Conservation (phyloP, 2,113 vertebrate genomes). For the Sapayoa aenigma region DNA sequence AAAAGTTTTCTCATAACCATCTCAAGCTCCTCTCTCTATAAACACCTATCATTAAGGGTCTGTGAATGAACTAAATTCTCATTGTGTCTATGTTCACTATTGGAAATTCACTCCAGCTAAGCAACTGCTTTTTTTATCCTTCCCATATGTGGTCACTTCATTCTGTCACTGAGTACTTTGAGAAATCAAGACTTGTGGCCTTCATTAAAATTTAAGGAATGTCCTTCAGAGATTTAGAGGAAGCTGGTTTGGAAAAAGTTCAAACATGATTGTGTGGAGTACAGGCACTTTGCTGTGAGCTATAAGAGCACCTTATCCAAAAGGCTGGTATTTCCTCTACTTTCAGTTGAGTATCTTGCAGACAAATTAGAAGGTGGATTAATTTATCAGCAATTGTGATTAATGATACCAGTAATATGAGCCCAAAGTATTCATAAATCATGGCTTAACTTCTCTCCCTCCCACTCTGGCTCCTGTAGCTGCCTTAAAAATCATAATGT, state of each 20-base stretch:
- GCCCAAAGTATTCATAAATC: constrained; percentile 23
- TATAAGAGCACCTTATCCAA: neutral
- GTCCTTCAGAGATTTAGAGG: constrained; percentile 35
- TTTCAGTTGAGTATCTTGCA: neutral
- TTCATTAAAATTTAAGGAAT: constrained; percentile 60
- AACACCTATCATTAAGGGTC: neutral
- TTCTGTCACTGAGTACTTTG: constrained; percentile 31
- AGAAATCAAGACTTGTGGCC: constrained; percentile 52
- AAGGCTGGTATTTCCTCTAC: neutral
- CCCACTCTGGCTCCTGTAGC: neutral
- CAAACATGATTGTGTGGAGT: neutral
- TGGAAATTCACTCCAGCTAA: neutral
- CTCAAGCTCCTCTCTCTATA: neutral
- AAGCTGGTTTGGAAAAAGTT: constrained; percentile 46
- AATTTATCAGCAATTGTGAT: constrained; percentile 42
- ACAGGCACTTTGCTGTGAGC: neutral
- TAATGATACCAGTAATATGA: constrained; percentile 11
- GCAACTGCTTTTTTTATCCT: neutral
- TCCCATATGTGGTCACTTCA: constrained; percentile 18
- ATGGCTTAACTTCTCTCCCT: neutral
- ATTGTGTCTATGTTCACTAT: neutral
- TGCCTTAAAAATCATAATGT: neutral
- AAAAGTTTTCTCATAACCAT: neutral
- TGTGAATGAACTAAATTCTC: neutral
- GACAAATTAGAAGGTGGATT: constrained; percentile 22